Conservation (phyloP, 1,140 invertebrate species). For the Rhyzopertha dominica region DNA sequence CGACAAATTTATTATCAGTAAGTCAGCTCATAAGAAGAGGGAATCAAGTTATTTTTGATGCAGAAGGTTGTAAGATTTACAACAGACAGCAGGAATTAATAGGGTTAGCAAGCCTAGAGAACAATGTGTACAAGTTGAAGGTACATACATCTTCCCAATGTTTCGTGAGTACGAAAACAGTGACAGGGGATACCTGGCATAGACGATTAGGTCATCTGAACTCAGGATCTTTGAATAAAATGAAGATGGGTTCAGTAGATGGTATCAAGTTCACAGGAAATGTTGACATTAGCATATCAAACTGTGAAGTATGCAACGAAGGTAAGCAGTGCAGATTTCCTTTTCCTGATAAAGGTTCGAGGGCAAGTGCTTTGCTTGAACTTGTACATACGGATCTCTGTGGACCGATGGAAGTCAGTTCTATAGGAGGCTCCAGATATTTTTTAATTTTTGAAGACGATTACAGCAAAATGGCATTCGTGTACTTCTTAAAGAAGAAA, state of each 20-base stretch:
- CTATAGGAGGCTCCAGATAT: conserved; percentile 35
- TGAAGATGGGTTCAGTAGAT: conserved; percentile 17
- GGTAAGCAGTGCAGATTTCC: conserved; percentile 5
- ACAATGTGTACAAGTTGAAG: not conserved
- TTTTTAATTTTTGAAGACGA: conserved; percentile 41
- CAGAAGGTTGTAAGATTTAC: too few relatives aligned
- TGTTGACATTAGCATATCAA: not conserved
- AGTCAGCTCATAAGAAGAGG: not conserved
- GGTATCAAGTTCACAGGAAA: not conserved
- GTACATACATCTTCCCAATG: conserved; percentile 19
- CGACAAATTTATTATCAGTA: conserved; percentile 3
- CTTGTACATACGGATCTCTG: conserved; percentile 41
- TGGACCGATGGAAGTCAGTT: conserved; percentile 40
- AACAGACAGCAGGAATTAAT: too few relatives aligned
- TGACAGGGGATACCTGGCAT: conserved; percentile 11
- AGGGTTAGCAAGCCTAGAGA: not conserved
- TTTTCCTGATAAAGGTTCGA: conserved; percentile 1
- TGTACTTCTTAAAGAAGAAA: conserved; percentile 38
- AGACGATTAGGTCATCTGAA: conserved; percentile 20
- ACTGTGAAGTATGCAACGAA: conserved; percentile 3
- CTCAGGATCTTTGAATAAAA: conserved; percentile 14
- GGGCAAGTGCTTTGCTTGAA: conserved; percentile 3
- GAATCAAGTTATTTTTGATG: too few relatives aligned
- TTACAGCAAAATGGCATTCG: conserved; percentile 32
- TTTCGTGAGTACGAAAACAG: conserved; percentile 37